Conservation (phyloP, 2,113 vertebrate genomes). For the Smithornis capensis region DNA sequence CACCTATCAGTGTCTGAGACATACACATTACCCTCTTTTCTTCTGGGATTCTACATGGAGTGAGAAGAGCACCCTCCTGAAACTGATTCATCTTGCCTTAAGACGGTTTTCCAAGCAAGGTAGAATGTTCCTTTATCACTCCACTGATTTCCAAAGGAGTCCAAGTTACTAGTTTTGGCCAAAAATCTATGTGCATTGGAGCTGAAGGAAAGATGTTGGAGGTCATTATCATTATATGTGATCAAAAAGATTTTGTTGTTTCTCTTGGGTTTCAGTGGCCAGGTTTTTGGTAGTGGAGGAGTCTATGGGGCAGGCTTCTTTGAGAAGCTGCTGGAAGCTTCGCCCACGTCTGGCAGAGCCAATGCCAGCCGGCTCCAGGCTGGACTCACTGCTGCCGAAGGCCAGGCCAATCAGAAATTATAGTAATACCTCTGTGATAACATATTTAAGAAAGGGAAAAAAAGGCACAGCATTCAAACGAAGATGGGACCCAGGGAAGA, state of each 20-base stretch:
- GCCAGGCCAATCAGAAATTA: too few species aligned
- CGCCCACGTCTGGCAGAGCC: too few species aligned
- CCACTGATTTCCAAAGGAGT: background rate
- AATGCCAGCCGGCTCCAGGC: too few species aligned
- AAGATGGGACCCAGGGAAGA: too few species aligned
- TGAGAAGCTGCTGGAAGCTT: too few species aligned
- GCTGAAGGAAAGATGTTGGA: background rate
- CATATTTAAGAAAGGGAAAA: too few species aligned
- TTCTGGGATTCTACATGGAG: background rate
- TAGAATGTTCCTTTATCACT: background rate
- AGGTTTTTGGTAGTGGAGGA: too few species aligned
- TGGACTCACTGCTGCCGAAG: too few species aligned
- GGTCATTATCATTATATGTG: fast-evolving
- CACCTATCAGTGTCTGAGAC: background rate
- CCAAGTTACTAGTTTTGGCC: background rate
- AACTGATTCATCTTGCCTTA: background rate
- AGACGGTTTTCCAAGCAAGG: background rate
- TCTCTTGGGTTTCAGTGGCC: too few species aligned
- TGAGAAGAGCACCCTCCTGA: background rate
- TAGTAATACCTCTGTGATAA: too few species aligned
- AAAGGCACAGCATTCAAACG: too few species aligned
- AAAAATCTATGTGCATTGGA: background rate
- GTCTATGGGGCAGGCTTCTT: too few species aligned
- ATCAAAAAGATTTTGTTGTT: background rate
- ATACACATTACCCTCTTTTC: background rate